A percentile compares a stretch with the other conserved stretches of the same genome.
Conservation (phyloP, 2,888 invertebrate genomes). For the Sceliomorpha sp. region DNA sequence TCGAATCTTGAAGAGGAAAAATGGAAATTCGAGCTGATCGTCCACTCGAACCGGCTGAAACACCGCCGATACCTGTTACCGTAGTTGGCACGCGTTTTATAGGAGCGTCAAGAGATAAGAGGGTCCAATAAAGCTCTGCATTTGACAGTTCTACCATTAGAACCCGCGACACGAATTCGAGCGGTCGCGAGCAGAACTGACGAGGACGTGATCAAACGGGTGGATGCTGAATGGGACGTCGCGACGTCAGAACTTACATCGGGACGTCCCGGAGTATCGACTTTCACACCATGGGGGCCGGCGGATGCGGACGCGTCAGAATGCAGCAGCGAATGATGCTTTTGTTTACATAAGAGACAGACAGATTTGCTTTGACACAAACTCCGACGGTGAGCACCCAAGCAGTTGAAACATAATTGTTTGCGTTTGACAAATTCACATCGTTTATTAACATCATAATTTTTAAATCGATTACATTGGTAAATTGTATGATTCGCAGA, state of each 20-base stretch:
- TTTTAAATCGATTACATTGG: conserved; percentile 4
- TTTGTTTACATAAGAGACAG: neutral
- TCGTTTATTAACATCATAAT: neutral
- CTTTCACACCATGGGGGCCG: neutral
- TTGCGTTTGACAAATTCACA: neutral
- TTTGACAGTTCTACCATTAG: neutral
- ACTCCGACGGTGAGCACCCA: neutral
- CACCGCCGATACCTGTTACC: neutral
- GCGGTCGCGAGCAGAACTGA: no score
- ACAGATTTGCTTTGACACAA: neutral
- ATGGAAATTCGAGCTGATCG: neutral
- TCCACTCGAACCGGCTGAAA: neutral
- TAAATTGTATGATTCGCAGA: neutral
- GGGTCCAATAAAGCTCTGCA: neutral
- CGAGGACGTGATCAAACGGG: no score
- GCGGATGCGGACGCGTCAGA: neutral
- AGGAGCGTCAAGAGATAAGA: neutral
- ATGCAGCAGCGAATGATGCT: conserved; percentile 6
- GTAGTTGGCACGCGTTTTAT: neutral
- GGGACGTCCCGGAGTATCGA: neutral
- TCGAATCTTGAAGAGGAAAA: neutral
- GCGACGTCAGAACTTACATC: no score
- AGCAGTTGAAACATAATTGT: conserved; percentile 5
- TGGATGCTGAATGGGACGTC: no score
- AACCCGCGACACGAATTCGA: neutral